These are phyloP conservation scores for Neopelma chrysocephalum DNA, from an alignment of 2,797 vertebrate species.

Conservation along the genomic window DNA sequence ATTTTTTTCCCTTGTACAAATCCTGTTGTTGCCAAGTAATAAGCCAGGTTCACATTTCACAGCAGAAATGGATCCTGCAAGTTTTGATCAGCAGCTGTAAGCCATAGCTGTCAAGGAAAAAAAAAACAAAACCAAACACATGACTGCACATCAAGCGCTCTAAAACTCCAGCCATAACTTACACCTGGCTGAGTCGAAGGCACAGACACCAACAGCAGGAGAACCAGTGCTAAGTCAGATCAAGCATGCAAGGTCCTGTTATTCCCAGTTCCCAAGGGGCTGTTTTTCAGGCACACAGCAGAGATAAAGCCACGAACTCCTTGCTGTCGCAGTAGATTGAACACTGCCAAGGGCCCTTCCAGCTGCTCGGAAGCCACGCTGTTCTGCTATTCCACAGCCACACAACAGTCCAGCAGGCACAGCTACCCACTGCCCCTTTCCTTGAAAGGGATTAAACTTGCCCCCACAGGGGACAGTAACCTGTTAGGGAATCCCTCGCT, in stretches of 20 bases:
- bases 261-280: background rate
- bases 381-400: background rate
- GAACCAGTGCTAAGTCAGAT: background rate
- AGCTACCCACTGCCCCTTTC: background rate
- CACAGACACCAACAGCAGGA: background rate
- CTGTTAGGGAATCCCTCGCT: conserved; percentile 80
- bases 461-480: conserved; percentile 15
- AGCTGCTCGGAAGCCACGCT: rapidly evolving
- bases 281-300: background rate
- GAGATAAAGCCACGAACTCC: background rate
- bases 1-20: background rate
- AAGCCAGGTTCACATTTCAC: background rate
- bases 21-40: background rate
- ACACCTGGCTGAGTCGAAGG: background rate
- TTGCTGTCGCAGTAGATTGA: background rate
- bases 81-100: background rate
- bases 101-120: background rate
- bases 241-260: background rate
- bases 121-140: background rate
- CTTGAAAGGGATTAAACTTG: background rate
- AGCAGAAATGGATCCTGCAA: background rate
- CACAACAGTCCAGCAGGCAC: background rate
- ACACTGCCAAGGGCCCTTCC: background rate
- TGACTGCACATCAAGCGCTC: background rate
- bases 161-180: background rate